Conservation (phyloP, 2,888 invertebrate species). For the Polia nebulosa region DNA sequence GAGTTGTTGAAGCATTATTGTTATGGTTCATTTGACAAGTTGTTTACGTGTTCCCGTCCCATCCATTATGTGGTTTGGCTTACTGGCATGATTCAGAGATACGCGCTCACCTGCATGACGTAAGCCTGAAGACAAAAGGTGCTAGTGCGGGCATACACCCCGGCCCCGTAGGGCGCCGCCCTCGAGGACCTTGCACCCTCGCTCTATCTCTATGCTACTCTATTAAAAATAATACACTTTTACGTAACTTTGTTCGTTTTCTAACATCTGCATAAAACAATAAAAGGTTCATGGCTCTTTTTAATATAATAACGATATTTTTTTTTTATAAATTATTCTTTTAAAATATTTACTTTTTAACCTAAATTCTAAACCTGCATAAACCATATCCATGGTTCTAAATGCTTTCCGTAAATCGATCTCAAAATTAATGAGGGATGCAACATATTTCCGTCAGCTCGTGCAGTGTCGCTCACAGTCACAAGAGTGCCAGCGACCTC, state of each 20-base stretch:
- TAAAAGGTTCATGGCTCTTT: constrained; percentile 32
- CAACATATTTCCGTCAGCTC: constrained; percentile 16
- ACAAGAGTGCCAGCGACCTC: constrained; percentile 57
- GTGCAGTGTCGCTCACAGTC: constrained; percentile 16
- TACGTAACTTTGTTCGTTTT: constrained; percentile 80
- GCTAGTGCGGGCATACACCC: constrained; percentile 81
- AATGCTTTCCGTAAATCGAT: constrained; percentile 6
- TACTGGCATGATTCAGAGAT: constrained; percentile 77
- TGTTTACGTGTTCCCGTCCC: constrained; percentile 30
- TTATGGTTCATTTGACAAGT: constrained; percentile 30
- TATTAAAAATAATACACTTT: constrained; percentile 81
- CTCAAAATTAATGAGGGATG: constrained; percentile 39
- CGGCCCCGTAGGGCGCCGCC: constrained; percentile 79
- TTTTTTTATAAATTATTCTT: neutral
- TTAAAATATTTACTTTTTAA: neutral
- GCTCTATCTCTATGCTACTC: constrained; percentile 66
- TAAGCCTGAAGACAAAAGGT: constrained; percentile 80
- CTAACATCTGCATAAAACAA: constrained; percentile 72
- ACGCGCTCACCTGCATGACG: constrained; percentile 65
- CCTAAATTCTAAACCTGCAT: constrained; percentile 4
- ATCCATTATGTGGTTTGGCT: constrained; percentile 65
- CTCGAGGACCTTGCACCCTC: constrained; percentile 83
- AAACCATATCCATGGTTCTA: neutral
- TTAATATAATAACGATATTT: neutral
- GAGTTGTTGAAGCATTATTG: constrained; percentile 22